Base-by-base conservation (phyloP, 2,113 vertebrate genomes). In the Acanthisitta chloris region DNA sequence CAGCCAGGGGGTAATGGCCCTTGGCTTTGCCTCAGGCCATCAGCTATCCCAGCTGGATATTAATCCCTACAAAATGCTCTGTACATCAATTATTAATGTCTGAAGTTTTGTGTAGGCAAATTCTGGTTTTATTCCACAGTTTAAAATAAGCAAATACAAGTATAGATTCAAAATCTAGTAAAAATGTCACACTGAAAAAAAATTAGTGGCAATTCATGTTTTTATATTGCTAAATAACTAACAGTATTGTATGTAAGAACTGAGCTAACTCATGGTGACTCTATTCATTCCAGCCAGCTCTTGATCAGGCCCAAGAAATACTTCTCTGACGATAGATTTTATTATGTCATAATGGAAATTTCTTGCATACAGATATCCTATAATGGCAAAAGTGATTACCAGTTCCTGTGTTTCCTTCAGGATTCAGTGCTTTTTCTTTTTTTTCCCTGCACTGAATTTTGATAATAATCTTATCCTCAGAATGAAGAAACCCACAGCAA, bases 1-100 rank as follows among this genome's bases (percentile, higher is more conserved):
- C 55, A 86, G 74, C 33, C 57, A 90, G 33, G 19, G 88, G 95
- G 81, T 97, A 98, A 97, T 97, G 97, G 94, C 90, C 97, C 94
- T 92, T 88, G 55, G 85, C 94, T 96, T 94, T 96, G 92, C 93
- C 93, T 96, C 72, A 92, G 93, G 97, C 89, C 91, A 93, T 95
- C 96, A 91, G 80, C 65, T 96, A 34, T 97, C 93, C 79, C 88
- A 90, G 91, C 57, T 94, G 78, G 80, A 96, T 97, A 97, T 97
- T 97, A 98, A 96, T 97, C 90, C 81, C 86, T 61, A 86, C 91
- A 92, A 97, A 95, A 91, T 79, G 57, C 26, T 80, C 43, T 83
- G 11, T 87, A 86, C 2, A 1, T 74, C 79, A 91, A 82, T 92
- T 97, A 93, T 97, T 97, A 98, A 96, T 97, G 45, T 92, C 76